These are phyloP conservation scores for Glaucopsyche alexis DNA, from an alignment of 2,888 invertebrate species.

Conservation along the genomic window DNA sequence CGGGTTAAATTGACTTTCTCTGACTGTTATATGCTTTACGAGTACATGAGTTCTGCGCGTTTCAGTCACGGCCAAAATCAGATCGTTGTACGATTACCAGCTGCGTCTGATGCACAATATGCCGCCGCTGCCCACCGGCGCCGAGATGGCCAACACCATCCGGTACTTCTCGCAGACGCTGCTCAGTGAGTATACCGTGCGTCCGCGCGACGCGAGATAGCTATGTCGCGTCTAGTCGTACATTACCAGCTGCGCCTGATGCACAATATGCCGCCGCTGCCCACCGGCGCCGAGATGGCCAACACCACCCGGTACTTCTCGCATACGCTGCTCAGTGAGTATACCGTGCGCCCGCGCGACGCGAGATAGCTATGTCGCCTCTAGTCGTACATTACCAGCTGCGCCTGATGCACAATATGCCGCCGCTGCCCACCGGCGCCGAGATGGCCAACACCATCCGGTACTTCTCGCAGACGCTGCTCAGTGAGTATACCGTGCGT, in stretches of 20 bases:
- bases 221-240: background rate
- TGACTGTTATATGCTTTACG: too few species aligned
- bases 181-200: conserved; percentile 85
- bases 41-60: conserved; percentile 11
- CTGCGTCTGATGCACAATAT: conserved; percentile 93
- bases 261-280: too few species aligned
- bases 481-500: conserved; percentile 84
- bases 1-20: too few species aligned
- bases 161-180: conserved; percentile 99
- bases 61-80: conserved; percentile 97
- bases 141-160: conserved; percentile 97
- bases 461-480: conserved; percentile 97
- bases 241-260: background rate
- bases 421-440: conserved; percentile 95
- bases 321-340: too few species aligned
- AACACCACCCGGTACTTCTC: too few species aligned
- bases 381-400: conserved; percentile 96
- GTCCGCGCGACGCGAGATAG: background rate
- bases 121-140: conserved; percentile 95
- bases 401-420: conserved; percentile 92
- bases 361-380: too few species aligned
- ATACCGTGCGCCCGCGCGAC: too few species aligned
- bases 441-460: conserved; percentile 99
- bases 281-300: too few species aligned
- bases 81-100: conserved; percentile 98